These are phyloP conservation scores for Sitta carolinensis DNA, from an alignment of 2,797 vertebrate genomes.

Conservation along the genomic window DNA sequence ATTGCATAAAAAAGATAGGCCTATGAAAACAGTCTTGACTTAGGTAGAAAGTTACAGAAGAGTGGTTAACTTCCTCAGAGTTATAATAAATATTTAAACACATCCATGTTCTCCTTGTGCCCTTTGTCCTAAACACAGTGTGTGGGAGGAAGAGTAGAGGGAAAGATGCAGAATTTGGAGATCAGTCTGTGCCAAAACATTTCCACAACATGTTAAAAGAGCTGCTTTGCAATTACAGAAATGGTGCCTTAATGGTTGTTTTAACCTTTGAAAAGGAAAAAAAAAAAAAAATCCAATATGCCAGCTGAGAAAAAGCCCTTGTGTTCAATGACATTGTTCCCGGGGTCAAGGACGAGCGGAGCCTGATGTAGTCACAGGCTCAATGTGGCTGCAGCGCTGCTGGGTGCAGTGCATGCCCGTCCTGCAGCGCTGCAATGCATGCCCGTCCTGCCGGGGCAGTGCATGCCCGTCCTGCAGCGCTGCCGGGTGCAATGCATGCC, in stretches of 20 bases:
- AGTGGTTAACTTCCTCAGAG: background rate
- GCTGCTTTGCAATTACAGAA: background rate
- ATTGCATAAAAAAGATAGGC: background rate
- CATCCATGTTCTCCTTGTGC: background rate
- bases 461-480: background rate
- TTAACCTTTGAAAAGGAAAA: background rate
- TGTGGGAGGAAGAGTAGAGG: background rate
- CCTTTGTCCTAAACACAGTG: background rate
- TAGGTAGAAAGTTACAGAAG: background rate
- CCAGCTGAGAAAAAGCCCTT: constrained; percentile 26
- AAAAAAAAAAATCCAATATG: background rate
- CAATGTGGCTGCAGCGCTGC: constrained; percentile 48
- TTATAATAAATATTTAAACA: background rate
- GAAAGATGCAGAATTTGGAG: background rate
- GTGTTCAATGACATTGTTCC: constrained; percentile 24
- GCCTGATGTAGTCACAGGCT: constrained; percentile 68
- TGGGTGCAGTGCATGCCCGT: background rate
- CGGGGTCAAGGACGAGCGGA: constrained; percentile 35
- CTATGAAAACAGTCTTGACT: background rate
- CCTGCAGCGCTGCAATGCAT: background rate
- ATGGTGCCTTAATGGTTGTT: background rate
- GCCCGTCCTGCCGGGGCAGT: background rate
- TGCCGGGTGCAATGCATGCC: too few species aligned
- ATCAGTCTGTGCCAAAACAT: background rate
- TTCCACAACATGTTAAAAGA: background rate